Conservation (phyloP, 2,113 vertebrate genomes). For the Telmatochromis sp. region DNA sequence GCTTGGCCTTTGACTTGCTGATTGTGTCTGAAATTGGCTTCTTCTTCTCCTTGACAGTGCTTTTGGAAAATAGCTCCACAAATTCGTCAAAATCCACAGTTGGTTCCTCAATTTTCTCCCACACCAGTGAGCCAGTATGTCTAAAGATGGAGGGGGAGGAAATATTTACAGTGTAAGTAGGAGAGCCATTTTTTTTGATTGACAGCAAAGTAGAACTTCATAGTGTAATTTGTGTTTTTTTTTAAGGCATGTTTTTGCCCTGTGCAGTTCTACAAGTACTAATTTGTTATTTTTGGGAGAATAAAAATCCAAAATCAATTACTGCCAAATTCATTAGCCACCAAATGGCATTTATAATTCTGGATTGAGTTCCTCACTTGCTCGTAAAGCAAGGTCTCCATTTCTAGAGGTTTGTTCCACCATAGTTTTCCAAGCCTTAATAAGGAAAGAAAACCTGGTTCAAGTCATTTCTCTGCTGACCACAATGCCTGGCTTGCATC, state of each 20-base stretch:
- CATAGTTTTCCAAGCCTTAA: slow-evolving; percentile 34
- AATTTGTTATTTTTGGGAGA: not conserved
- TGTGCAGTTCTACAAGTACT: not conserved
- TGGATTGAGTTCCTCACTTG: not conserved
- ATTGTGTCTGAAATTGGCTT: slow-evolving; percentile 97
- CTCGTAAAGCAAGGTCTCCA: slow-evolving; percentile 2
- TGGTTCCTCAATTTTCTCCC: slow-evolving; percentile 93
- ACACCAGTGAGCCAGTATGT: slow-evolving; percentile 78
- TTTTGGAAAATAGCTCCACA: slow-evolving; percentile 94
- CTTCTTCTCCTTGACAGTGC: slow-evolving; percentile 91
- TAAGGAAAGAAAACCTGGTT: slow-evolving; percentile 42
- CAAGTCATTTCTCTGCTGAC: slow-evolving; percentile 27
- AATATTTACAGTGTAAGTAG: not conserved
- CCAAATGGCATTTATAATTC: not conserved
- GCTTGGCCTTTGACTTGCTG: slow-evolving; percentile 91
- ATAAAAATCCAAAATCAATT: not conserved
- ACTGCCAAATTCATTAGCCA: not conserved
- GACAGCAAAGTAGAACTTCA: not conserved
- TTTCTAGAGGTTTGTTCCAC: slow-evolving; percentile 11
- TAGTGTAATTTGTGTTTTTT: not conserved
- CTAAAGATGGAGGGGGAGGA: slow-evolving; percentile 62
- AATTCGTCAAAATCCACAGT: slow-evolving; percentile 91
- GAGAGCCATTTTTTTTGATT: not conserved
- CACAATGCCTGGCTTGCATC: slow-evolving; percentile 53
- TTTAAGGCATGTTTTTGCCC: not conserved